Conservation (phyloP, 2,888 invertebrate genomes). For the Dendrolimus houi region DNA sequence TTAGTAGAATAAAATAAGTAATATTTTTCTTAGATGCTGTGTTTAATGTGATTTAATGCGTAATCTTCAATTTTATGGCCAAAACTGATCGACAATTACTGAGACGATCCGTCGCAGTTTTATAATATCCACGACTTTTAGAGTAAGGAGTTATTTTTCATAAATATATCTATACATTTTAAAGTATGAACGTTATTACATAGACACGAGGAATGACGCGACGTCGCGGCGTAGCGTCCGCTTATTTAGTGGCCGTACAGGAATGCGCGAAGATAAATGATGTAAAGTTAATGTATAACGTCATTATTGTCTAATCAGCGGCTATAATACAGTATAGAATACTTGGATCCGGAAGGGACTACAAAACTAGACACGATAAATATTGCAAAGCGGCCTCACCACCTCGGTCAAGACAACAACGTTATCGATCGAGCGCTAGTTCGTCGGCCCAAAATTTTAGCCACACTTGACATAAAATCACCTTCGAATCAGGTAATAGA, state of each 20-base stretch:
- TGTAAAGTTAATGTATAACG: constrained; percentile 3
- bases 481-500: constrained; percentile 10
- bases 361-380: constrained; percentile 26
- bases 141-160: no score
- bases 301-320: constrained; percentile 25
- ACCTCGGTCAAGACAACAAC: constrained; percentile 56
- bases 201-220: not conserved
- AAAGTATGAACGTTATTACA: no score
- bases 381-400: constrained; percentile 35
- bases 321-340: constrained; percentile 12
- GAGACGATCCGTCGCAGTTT: no score
- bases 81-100: no score
- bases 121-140: no score
- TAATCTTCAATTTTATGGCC: no score
- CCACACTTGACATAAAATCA: constrained; percentile 37
- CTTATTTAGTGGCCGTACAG: not conserved
- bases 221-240: not conserved
- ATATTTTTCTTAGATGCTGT: no score
- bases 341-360: constrained; percentile 28
- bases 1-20: no score
- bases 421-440: constrained; percentile 67
- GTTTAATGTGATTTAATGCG: no score
- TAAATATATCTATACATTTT: no score
- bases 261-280: not conserved
- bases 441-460: constrained; percentile 38